Evolutionary conservation across 2,888 invertebrate genomes (phyloP).

Genomic region (Tenthredo notha): DNA sequence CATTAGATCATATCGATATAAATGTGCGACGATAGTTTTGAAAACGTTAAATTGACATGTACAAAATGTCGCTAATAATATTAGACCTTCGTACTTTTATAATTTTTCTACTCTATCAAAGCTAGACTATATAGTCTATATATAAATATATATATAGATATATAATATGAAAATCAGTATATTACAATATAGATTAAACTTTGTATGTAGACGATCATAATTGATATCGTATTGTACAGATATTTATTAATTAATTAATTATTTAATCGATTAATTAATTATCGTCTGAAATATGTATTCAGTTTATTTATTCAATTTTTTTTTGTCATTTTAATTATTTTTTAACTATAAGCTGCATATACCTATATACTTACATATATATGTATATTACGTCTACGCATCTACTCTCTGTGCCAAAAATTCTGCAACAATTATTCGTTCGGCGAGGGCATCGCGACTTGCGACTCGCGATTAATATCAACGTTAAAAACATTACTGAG

Average conservation of each 20-base stretch:
- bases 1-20: neutral
- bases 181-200: constrained; percentile 2
- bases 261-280: neutral
- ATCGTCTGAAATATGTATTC: neutral
- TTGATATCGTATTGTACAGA: constrained; percentile 2
- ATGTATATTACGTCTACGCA: neutral
- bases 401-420: constrained; percentile 44
- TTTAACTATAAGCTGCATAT: neutral
- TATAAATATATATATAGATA: neutral
- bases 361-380: neutral
- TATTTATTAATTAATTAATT: neutral
- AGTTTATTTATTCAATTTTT: too few species aligned
- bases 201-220: neutral
- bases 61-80: constrained; percentile 41
- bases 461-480: neutral
- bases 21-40: neutral
- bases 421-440: constrained; percentile 13
- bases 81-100: constrained; percentile 72
- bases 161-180: neutral
- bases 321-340: constrained; percentile 9
- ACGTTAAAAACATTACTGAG: constrained; percentile 15
- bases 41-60: constrained; percentile 21
- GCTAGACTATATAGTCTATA: constrained; percentile 57
- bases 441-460: neutral
- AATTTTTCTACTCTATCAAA: constrained; percentile 72